These are phyloP conservation scores for Thereva nobilitata DNA, from an alignment of 2,888 invertebrate genomes.

Conservation along the genomic window DNA sequence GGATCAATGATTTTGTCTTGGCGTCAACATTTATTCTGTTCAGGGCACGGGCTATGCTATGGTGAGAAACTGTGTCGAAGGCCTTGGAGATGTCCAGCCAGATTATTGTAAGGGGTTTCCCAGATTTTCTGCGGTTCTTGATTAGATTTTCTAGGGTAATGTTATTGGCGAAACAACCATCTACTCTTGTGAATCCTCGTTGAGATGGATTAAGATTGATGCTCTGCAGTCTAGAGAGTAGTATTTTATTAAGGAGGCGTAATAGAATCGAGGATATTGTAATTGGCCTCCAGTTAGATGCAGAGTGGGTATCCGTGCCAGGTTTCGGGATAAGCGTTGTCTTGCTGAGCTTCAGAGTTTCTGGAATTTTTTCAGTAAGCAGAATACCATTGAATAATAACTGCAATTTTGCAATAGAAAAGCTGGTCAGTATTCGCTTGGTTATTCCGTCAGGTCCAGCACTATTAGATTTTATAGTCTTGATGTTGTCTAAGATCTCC, in stretches of 20 bases:
- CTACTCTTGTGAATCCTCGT: conserved; percentile 1
- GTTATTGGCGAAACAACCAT: conserved; percentile 12
- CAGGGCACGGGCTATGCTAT: background rate
- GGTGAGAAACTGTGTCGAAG: conserved; percentile 19
- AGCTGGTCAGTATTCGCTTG: background rate
- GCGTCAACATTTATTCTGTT: background rate
- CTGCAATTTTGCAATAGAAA: background rate
- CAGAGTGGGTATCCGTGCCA: too few relatives aligned
- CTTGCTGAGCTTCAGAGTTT: background rate
- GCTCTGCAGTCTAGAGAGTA: background rate
- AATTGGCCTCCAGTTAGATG: conserved; percentile 45
- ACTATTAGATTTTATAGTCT: background rate
- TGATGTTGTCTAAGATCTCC: background rate
- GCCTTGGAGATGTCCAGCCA: conserved; percentile 20
- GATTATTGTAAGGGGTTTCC: background rate
- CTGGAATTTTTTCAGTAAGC: background rate
- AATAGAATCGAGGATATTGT: conserved; percentile 18
- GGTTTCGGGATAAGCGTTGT: conserved; percentile 35
- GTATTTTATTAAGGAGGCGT: conserved; percentile 1
- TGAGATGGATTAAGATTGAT: conserved; percentile 42
- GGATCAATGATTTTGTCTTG: background rate
- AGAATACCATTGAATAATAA: background rate
- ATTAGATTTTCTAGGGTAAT: background rate
- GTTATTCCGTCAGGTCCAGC: background rate
- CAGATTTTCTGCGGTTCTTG: background rate